A percentile compares a stretch with the other conserved stretches of the same genome.
phyloP scores from a whole-genome alignment of 2,113 vertebrate species.

The Platichthys stellatus region DNA sequence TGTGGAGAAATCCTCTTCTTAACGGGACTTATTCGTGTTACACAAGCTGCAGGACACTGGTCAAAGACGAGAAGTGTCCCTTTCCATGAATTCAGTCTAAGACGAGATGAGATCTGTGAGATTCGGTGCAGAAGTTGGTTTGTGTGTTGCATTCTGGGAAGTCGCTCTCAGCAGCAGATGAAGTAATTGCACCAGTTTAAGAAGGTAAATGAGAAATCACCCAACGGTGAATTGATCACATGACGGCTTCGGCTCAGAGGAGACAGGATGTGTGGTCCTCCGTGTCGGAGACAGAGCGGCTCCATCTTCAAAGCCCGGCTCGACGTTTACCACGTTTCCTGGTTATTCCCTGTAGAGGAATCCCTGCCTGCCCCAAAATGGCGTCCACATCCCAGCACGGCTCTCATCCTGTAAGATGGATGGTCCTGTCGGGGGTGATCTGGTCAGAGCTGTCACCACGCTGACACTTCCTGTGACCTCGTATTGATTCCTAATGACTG shows the following conservation, averaged over 20 bases:
- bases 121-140: too few species aligned
- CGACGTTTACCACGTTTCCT: conserved; percentile 61
- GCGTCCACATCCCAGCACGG: conserved; percentile 18
- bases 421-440: neutral
- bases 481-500: too few species aligned
- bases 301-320: conserved; percentile 32
- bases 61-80: neutral
- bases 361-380: conserved; percentile 17
- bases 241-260: neutral
- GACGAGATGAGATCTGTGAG: too few species aligned
- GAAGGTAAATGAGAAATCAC: neutral
- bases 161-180: too few species aligned
- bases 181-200: too few species aligned
- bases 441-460: conserved; percentile 23
- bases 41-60: conserved; percentile 31
- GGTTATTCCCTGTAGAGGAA: conserved; percentile 48
- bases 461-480: conserved; percentile 10
- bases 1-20: conserved; percentile 19
- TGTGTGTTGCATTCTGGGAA: too few species aligned
- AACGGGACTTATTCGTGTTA: conserved; percentile 39
- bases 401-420: conserved; percentile 38
- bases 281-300: conserved; percentile 2
- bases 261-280: conserved; percentile 6
- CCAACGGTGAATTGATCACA: neutral
- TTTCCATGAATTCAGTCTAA: too few species aligned